A percentile compares a stretch with the other conserved stretches of the same genome.
Evolutionary conservation across 2,113 vertebrate genomes (phyloP).

Genomic region (Xerus inauris): DNA sequence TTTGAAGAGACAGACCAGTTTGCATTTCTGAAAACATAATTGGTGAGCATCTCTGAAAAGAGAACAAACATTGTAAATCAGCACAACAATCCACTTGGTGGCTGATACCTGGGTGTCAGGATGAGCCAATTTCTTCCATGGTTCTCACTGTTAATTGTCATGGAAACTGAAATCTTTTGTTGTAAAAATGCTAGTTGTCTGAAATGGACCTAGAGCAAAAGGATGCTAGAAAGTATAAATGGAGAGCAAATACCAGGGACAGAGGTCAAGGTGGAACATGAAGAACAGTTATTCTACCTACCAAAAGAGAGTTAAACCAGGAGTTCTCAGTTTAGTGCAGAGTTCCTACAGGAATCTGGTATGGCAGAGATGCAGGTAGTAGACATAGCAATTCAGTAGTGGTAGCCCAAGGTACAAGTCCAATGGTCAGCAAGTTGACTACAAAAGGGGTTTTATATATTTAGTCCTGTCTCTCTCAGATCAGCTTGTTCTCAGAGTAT

Average conservation of each 20-base stretch:
- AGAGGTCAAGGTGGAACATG: not conserved
- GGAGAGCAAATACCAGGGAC: not conserved
- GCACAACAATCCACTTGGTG: not conserved
- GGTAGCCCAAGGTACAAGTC: not conserved
- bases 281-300: not conserved
- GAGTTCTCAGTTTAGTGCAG: not conserved
- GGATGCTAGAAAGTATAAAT: not conserved
- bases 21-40: slow-evolving; percentile 14
- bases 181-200: not conserved
- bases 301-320: not conserved
- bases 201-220: not conserved
- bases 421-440: not conserved
- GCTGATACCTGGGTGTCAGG: not conserved
- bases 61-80: slow-evolving; percentile 14
- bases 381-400: not conserved
- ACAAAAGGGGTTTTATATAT: not conserved
- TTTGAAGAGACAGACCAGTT: not conserved
- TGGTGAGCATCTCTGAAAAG: not conserved
- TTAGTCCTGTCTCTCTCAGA: not conserved
- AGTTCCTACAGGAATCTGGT: not conserved
- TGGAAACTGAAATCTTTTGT: not conserved
- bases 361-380: not conserved
- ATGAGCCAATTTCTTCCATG: not conserved
- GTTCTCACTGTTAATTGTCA: not conserved
- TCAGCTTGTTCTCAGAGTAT: not conserved